Base-by-base conservation (phyloP, 1,140 invertebrate species). In the Polypedilum pembai region DNA sequence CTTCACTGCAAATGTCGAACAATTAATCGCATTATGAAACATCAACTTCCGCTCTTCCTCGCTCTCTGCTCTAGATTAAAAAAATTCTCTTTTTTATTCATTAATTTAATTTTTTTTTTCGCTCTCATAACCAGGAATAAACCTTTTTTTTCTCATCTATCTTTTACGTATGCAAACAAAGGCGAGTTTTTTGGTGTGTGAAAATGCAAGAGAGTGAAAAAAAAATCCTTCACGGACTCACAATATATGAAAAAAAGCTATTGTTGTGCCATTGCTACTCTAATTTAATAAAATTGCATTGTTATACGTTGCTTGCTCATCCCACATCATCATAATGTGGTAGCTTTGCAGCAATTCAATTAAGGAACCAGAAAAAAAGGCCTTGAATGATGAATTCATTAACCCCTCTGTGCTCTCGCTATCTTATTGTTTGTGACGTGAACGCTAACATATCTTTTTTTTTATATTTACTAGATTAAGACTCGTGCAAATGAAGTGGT, bases 261-360 rank as follows among this genome's bases (percentile, higher is more conserved):
- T 56, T 45, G 8, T 45, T 45, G 8, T 56, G 12, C 45, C 45
- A 56, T 56, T 56, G 24, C 24, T 33, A 33, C 12, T 56, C 45
- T 15, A 56, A n/a, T 56, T 56, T 56, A 56, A 56, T 56, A 56
- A 56, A 56, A 56, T 56, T 56, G 45, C 45, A 56, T 56, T 56
- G n/a, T 56, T 56, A 33, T 33, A 33, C 24, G 1, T 33, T 5
- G 24, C 24, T 33, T 5, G 24, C 5, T 56, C 45, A n/a, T n/a
- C 45, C 45, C 45, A 15, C 45, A 56, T n/a, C 45, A 56, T n/a
- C 15, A 56, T 56, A 45, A 56, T 56, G n/a, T 56, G 45, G 45
- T 56, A 56, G 45, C 45, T 56, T 56, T n/a, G n/a, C 45, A 56
- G n/a, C 45, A 56, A 56, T 56, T 56, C 45, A 56, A 56, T 56